Evolutionary conservation across 2,888 invertebrate species (phyloP).

Genomic region (Calephelis perditalis): DNA sequence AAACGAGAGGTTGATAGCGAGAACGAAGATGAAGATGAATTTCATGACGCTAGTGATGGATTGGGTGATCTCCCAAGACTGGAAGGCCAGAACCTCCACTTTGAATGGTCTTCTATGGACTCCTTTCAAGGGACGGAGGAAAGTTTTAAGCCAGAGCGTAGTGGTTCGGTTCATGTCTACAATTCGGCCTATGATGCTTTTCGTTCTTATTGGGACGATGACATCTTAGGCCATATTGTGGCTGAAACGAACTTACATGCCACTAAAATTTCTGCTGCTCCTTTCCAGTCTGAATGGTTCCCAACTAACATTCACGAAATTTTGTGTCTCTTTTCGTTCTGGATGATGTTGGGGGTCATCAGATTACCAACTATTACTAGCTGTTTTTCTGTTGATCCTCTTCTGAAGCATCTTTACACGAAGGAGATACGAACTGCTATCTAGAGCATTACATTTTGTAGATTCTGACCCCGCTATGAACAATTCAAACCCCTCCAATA

Average conservation of each 20-base stretch:
- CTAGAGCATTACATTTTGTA: conserved; percentile 21
- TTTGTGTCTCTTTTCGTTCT: conserved; percentile 17
- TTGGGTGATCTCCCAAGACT: no score
- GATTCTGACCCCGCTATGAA: conserved; percentile 9
- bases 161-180: no score
- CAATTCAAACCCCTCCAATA: conserved; percentile 10
- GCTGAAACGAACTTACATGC: conserved; percentile 22
- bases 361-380: conserved; percentile 20
- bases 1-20: no score
- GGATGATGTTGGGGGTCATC: conserved; percentile 3
- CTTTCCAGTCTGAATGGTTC: conserved; percentile 15
- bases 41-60: no score
- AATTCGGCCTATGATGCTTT: no score
- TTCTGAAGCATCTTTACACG: conserved; percentile 18
- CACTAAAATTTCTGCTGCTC: conserved; percentile 7
- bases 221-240: conserved; percentile 18
- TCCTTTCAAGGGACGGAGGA: no score
- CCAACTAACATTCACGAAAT: conserved; percentile 9
- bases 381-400: conserved; percentile 20
- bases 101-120: no score
- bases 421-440: conserved; percentile 18
- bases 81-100: no score
- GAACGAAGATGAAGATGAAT: no score
- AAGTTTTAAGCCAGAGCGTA: no score
- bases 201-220: no score